A percentile compares a stretch with the other conserved stretches of the same genome.
Conservation (phyloP, 2,113 vertebrate genomes). For the Callionymus lyra region DNA sequence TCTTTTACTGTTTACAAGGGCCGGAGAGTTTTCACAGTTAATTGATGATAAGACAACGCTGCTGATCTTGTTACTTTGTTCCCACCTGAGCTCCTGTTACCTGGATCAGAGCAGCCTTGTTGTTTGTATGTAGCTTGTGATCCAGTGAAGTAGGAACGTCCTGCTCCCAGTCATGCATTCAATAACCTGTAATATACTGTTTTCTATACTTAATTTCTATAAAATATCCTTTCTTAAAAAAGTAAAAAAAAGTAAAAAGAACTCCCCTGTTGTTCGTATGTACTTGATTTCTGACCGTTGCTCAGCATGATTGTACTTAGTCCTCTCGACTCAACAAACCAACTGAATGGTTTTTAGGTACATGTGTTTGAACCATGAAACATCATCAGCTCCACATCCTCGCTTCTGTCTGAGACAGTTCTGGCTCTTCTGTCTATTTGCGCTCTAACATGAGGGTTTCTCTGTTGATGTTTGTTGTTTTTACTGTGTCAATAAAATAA, state of each 20-base stretch:
- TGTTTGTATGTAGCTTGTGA: slow-evolving; percentile 61
- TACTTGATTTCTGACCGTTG: slow-evolving; percentile 59
- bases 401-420: slow-evolving; percentile 43
- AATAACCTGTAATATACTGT: slow-evolving; percentile 66
- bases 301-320: slow-evolving; percentile 68
- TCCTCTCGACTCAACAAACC: slow-evolving; percentile 48
- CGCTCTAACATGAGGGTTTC: slow-evolving; percentile 30
- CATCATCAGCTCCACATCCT: slow-evolving; percentile 29
- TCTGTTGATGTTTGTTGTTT: slow-evolving; percentile 69
- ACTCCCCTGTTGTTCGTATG: slow-evolving; percentile 64
- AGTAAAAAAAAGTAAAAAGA: slow-evolving; percentile 45
- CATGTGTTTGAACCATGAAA: slow-evolving; percentile 38
- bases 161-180: slow-evolving; percentile 51
- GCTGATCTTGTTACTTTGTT: slow-evolving; percentile 56
- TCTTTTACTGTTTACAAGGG: slow-evolving; percentile 52
- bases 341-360: slow-evolving; percentile 57
- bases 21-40: slow-evolving; percentile 50
- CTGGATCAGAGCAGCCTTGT: slow-evolving; percentile 42
- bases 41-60: slow-evolving; percentile 54
- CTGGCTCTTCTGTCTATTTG: slow-evolving; percentile 44
- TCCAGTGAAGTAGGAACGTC: slow-evolving; percentile 58
- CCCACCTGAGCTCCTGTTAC: slow-evolving; percentile 52
- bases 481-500: slow-evolving; percentile 73
- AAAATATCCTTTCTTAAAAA: slow-evolving; percentile 58
- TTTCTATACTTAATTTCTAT: slow-evolving; percentile 77